Percentiles rank a stretch among this genome's conserved stretches.
Evolutionary conservation across 2,888 invertebrate genomes (phyloP).

Genomic region (Xestia xanthographa): DNA sequence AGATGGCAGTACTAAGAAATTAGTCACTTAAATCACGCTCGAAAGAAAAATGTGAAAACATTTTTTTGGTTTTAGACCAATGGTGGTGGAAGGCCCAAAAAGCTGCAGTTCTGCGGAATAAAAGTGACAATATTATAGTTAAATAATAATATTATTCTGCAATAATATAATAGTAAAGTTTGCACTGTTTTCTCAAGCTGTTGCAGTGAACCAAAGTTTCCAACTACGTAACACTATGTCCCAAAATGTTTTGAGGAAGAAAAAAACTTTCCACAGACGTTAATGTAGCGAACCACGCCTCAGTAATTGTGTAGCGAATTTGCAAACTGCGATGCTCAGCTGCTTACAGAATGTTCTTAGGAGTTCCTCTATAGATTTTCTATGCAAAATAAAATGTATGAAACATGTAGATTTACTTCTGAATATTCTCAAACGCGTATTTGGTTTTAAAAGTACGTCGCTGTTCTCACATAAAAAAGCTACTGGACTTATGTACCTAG

Average conservation of each 20-base stretch:
- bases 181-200: constrained; percentile 2
- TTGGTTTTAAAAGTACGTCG: background rate
- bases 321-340: constrained; percentile 2
- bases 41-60: too few relatives aligned
- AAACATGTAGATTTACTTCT: background rate
- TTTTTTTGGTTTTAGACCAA: too few relatives aligned
- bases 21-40: too few relatives aligned
- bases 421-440: background rate
- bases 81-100: too few relatives aligned
- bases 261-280: background rate
- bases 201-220: background rate
- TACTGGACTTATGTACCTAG: background rate
- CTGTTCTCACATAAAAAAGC: background rate
- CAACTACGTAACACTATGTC: background rate
- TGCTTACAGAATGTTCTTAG: background rate
- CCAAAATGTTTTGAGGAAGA: background rate
- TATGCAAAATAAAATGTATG: background rate
- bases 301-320: constrained; percentile 6
- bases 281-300: constrained; percentile 7
- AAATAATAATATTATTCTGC: background rate
- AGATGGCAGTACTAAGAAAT: background rate
- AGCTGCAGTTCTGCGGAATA: background rate
- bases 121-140: background rate
- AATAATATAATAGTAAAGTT: background rate
- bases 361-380: background rate